Evolutionary conservation across 2,888 invertebrate species (phyloP), one percentile per base, ranked within the genome.

Genomic region (Heliconius ismenius): DNA sequence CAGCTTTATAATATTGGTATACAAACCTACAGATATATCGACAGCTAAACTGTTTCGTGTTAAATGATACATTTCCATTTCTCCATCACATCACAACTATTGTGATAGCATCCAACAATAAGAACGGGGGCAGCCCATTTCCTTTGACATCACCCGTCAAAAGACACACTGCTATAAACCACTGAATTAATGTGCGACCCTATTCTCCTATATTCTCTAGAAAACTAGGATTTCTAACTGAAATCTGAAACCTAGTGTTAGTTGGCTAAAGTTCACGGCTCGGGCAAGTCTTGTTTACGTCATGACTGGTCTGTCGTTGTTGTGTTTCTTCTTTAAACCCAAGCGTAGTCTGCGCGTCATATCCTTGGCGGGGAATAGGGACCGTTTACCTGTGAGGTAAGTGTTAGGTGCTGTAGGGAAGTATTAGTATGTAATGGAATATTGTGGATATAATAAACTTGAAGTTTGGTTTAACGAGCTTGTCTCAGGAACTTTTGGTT

Each of bases 121-220:
- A 21, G 63, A 76, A 73, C 65, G 72, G 39, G 76, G 54, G 58
- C 76, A 76, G 39, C 65, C 65, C 39, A 72, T 62, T 68, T 69
- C 60, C 73, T 76, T 76, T 76, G 76, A 73, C 76, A 62, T 62
- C 60, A 36, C 7, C 28, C 70, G 62, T 76, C 76, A 76, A 76
- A 73, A 73, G 76, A 58, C 58, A 58, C 58, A 15, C 15, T 32
- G n/a, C 54, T 58, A 58, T 73, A 73, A 73, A 73, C 72, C 26
- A 39, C 65, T 76, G 64, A 65, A 72, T 36, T 60, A 76, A 73
- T 65, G 76, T 65, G 54, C 32, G 76, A 73, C 72, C 72, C 49
- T 76, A 73, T 76, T 76, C 28, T 63, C 63, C 49, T 49, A 49
- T 49, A 49, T 21, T 49, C 49, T 21, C 49, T 65, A 65, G 65